Evolutionary conservation across 2,113 vertebrate species (phyloP), one percentile per base, ranked within the genome.

Genomic region (Saccopteryx bilineata): DNA sequence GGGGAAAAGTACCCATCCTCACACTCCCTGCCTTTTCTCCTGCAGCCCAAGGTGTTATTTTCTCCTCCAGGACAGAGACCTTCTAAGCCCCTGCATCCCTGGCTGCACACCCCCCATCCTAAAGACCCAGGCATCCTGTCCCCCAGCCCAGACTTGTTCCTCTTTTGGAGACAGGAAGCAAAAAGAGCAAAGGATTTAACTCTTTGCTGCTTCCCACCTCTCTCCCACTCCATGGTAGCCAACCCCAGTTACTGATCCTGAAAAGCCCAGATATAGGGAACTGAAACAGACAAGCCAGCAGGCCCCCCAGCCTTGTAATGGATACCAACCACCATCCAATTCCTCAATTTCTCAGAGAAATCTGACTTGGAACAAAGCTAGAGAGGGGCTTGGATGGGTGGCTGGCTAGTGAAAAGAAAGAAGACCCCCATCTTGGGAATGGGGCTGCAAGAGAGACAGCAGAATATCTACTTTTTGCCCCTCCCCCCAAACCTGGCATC

Each of bases 121-220:
- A 52, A 66, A 87, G 96, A 97, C 79, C 78, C 85, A 96, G 96
- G 96, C 94, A 91, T 94, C 93, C 94, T 95, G 96, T 65, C 94
- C 85, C 92, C 89, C 52, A 96, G 74, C 88, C 88, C 85, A 75
- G 84, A 90, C 93, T 91, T 93, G 95, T 98, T 97, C 96, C 95
- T 96, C 96, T 96, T 96, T 97, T 91, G 82, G 96, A 97, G 92
- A 94, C 88, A 94, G 97, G 95, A 97, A 97, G 79, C 94, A 82
- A 81, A 95, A 93, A 72, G 54, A 80, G 46, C 54, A 79, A 52
- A 90, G 88, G 50, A 71, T 76, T 96, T 97, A 95, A 96, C 93
- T 85, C 96, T 71, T 96, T 7, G 21, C 78, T 46, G 63, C 78
- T 88, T 85, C 82, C 76, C 31, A 3, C 82, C 56, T 66, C 21